Conservation (phyloP, 2,797 vertebrate genomes). For the Malurus splendens region DNA sequence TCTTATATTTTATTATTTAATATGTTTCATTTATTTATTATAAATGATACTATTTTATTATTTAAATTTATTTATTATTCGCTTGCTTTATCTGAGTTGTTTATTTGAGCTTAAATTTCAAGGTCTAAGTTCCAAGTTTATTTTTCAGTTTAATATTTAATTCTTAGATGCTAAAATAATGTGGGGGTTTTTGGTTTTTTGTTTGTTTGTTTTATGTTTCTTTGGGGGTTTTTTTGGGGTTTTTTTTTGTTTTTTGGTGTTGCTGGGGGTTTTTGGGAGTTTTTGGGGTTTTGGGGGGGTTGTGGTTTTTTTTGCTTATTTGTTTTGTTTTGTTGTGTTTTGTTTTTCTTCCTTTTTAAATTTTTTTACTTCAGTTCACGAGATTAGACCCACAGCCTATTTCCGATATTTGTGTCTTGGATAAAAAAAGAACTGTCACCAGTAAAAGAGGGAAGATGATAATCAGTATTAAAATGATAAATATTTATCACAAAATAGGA, state of each 20-base stretch:
- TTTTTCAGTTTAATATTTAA: neutral
- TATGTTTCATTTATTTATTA: neutral
- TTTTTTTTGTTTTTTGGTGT: no score
- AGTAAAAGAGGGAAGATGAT: neutral
- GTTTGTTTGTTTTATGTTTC: neutral
- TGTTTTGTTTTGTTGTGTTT: neutral
- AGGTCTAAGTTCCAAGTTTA: neutral
- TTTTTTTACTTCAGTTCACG: neutral
- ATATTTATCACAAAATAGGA: neutral
- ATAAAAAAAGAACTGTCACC: neutral
- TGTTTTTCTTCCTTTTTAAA: neutral
- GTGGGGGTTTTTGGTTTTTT: accelerated
- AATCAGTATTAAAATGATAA: neutral
- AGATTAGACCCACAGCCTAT: neutral
- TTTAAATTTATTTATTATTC: neutral
- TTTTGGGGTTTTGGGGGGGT: no score
- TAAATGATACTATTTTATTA: neutral
- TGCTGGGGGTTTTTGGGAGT: no score
- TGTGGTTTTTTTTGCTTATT: neutral
- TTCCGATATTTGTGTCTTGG: neutral
- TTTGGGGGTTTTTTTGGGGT: no score
- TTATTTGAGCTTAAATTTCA: neutral
- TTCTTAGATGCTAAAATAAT: neutral
- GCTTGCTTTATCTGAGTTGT: neutral
- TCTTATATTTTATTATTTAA: neutral